Evolutionary conservation across 1,140 invertebrate genomes (phyloP), one percentile per base, ranked within the genome.

Genomic region (Drosophila dunni): DNA sequence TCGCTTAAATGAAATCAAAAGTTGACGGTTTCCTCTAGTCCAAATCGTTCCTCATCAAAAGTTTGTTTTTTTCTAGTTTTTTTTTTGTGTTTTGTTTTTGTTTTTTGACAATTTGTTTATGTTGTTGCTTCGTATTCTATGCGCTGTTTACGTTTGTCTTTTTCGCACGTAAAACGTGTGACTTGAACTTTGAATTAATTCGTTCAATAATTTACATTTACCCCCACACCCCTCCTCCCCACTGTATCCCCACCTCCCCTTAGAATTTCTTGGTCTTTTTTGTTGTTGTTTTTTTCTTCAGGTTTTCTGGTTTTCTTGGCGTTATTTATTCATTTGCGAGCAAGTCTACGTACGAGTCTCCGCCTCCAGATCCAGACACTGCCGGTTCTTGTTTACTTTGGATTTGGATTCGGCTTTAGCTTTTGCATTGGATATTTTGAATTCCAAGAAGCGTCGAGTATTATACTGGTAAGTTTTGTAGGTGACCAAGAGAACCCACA

Each of bases 121-220:
- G 68, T 64, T 66, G 42, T 60, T 60, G 24, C 24, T 58, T 72
- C 24, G 45, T 54, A 70, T 63, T 67, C 63, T 67, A 72, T 66
- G 40, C 56, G 64, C 60, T 83, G 46, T 72, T 76, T 66, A 63
- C 79, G 70, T 74, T 85, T 69, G 68, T 62, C 73, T 88, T 77
- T 75, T 77, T 82, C 68, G 63, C 83, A 86, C 71, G 69, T 82
- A 88, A 82, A 88, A 88, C 83, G 83, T 88, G 83, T 61, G 79
- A 86, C 83, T 83, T 86, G 83, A 88, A 83, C 83, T 88, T 88
- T 88, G 79, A 86, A 88, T 86, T 86, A 86, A 86, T 86, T 88
- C 79, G 65, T 86, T 86, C 83, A 77, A 86, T 86, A 88, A 86
- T 86, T 86, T 86, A 83, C 83, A 86, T 86, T 71, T 82, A 17